Conservation (phyloP, 2,797 vertebrate species). For the Cossypha niveicapilla region DNA sequence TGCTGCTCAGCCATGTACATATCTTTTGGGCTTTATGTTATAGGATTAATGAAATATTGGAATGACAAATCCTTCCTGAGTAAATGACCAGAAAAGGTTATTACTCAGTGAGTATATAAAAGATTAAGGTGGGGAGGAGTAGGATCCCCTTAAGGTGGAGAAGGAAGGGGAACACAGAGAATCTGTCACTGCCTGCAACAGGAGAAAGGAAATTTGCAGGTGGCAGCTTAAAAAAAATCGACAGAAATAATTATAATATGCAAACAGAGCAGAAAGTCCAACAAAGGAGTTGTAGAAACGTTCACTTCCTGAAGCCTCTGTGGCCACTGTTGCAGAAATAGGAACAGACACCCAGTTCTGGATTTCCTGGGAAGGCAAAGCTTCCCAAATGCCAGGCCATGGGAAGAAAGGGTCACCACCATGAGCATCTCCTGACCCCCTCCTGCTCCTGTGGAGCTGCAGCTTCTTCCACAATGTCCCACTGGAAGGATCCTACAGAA, state of each 20-base stretch:
- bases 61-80: constrained; percentile 40
- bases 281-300: background rate
- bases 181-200: background rate
- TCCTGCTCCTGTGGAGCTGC: background rate
- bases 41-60: constrained; percentile 36
- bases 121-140: background rate
- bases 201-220: background rate
- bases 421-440: background rate
- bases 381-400: background rate
- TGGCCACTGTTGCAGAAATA: background rate
- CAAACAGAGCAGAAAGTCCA: background rate
- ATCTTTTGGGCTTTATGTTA: background rate
- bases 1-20: background rate
- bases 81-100: constrained; percentile 39
- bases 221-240: background rate
- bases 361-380: background rate
- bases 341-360: background rate
- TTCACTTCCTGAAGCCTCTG: background rate
- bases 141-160: background rate
- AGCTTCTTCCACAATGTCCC: background rate
- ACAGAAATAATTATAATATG: background rate
- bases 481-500: background rate
- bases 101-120: constrained; percentile 11
- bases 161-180: rapidly evolving
- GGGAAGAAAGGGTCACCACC: background rate